Evolutionary conservation across 2,113 vertebrate genomes (phyloP), one percentile per base, ranked within the genome.

Genomic region (Silurus asotus): DNA sequence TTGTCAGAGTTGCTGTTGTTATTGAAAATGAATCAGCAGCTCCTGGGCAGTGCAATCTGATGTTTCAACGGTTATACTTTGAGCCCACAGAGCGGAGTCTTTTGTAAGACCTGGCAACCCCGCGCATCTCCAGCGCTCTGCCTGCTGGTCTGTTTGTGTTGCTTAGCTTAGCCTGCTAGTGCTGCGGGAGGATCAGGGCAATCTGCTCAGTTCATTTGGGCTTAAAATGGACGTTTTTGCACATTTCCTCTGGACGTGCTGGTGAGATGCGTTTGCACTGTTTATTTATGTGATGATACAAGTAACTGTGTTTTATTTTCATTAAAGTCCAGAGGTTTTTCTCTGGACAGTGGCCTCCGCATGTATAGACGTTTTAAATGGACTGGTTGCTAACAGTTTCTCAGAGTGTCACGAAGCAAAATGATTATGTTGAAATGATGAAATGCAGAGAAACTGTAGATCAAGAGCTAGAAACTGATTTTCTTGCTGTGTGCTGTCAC

Each of bases 121-220:
- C 2, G 75, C 75, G n/a, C 75, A 78, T 56, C 76, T 17, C 7
- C 75, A 17, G n/a, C 51, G 48, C 48, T 65, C 23, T 65, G 14
- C 7, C 7, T 85, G 84, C 61, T 85, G 48, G 61, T 84, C 23
- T n/a, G 77, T 86, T 81, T 81, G 84, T 53, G 49, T 82, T 82
- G 65, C 20, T 67, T 82, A 67, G 64, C 81, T 48, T 74, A 49
- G 83, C 72, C 59, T 25, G 37, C 82, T 61, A 64, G 58, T 28
- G 82, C 51, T 76, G 48, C 45, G 53, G 72, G 17, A 78, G 84
- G 17, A 51, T 37, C 6, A n/a, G 56, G 37, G 9, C 19, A 67
- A n/a, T 64, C 6, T 78, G 74, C 55, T 75, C 19, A 25, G 49
- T 83, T 77, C 49, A 65, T 56, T 58, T 61, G 45, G 49, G 25